Evolutionary conservation across 2,888 invertebrate genomes (phyloP), one percentile per base, ranked within the genome.

Genomic region (Eudemis profundana): DNA sequence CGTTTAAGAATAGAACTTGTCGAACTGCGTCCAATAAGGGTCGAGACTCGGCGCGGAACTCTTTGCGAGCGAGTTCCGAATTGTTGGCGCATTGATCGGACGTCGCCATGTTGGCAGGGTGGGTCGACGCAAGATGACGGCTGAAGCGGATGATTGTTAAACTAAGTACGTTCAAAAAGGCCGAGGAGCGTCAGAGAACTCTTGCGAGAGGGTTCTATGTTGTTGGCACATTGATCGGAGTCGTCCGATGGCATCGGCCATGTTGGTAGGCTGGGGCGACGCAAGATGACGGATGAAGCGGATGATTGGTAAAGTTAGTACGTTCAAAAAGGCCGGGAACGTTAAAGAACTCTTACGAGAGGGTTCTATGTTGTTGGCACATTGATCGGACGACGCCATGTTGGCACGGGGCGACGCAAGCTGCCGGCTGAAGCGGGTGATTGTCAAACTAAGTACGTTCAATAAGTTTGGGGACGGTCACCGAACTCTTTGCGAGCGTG

Each of bases 71-170:
- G 65, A 61, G 61, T 61, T 69, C 57, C 19, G 68, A 67, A 76
- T 75, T 72, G 72, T 76, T 71, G 21, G 49, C 67, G 61, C 68
- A 68, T 68, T 68, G 68, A 66, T 68, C 68, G 68, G 59, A 44
- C 49, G 65, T 53, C 66, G 61, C 68, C 66, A 66, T 66, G 44
- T 56, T 66, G 60, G 47, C 23, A 33, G 54, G 53, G 42, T 23
- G 46, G 29, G 47, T 4, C 1, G 23, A 14, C 57, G 10, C 33
- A 64, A 57, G 19, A 42, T 57, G 57, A 4, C 33, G 50, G 44
- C n/a, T 57, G 50, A 36, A 44, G 64, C 64, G 57, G 19, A 27
- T 14, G 21, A 0, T n/a, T 46, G 3, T n/a, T 21, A 29, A n/a
- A n/a, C n/a, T n/a, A 23, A 33, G 19, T 19, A 42, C 51, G 15